These are phyloP conservation scores for Alosa sapidissima DNA, from an alignment of 2,797 vertebrate genomes.

Conservation along the genomic window DNA sequence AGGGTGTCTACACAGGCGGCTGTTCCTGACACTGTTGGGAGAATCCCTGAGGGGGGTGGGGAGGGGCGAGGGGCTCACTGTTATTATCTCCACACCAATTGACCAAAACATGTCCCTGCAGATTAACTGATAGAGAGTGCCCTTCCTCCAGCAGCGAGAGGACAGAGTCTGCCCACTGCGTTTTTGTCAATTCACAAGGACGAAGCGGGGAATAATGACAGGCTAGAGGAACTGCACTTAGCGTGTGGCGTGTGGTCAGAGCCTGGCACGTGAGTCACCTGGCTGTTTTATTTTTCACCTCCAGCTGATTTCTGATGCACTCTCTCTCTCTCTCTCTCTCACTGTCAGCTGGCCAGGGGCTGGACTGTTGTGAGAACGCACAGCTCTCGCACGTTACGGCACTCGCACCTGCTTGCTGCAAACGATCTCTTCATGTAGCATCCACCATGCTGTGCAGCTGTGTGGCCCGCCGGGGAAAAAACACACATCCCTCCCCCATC, in stretches of 20 bases:
- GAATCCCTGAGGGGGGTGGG: neutral
- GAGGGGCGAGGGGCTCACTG: neutral
- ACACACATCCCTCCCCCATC: neutral
- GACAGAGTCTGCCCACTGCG: neutral
- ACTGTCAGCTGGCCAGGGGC: neutral
- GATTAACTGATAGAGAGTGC: neutral
- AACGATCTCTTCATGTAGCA: neutral
- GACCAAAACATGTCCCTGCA: neutral
- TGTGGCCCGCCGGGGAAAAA: neutral
- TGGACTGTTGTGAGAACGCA: neutral
- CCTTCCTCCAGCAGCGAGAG: constrained; percentile 3
- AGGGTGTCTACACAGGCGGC: constrained; percentile 27
- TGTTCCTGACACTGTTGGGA: neutral
- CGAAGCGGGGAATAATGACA: neutral
- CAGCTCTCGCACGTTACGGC: neutral
- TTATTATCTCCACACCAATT: neutral
- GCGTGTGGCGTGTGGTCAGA: neutral
- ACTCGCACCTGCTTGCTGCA: neutral
- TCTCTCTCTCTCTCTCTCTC: neutral
- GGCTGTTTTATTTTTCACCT: constrained; percentile 15
- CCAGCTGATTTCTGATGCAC: neutral
- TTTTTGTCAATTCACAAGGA: neutral
- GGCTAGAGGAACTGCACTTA: constrained; percentile 13
- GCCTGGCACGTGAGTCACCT: neutral
- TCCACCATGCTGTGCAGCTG: neutral